Evolutionary conservation across 1,140 invertebrate species (phyloP), one percentile per base, ranked within the genome.

Genomic region (Drosophila trapezifrons): DNA sequence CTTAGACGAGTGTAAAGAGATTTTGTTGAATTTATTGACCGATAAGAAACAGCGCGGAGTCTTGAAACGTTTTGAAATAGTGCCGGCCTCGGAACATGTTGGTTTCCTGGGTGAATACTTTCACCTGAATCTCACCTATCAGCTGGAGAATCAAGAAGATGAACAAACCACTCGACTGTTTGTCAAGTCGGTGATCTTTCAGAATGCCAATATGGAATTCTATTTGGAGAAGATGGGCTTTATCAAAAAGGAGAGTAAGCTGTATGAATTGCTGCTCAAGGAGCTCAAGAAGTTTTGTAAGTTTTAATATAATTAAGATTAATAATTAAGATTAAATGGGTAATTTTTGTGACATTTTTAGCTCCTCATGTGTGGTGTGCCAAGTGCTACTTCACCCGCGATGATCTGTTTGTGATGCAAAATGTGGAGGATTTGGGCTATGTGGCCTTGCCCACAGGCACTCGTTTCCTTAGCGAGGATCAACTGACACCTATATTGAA

Each of bases 391-490:
- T 81, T 85, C 9, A 64, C 71, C 0, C 92, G 92, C 3, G 37
- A 87, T 0, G 86, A 93, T 76, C 45, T 92, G 20, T 80, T 93
- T 43, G 86, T 93, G 0, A 89, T 93, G 62, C 92, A 93, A 63
- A 93, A 93, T 32, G 71, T 93, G 4, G 57, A 73, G 5, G 56
- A 65, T 1, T 45, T 84, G 38, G 92, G 91, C 0, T 93, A 93
- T 45, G 76, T 75, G 1, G 71, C 90, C 4, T 20, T 90, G 15
- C 49, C 79, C 0, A 0, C 62, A 1, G 47, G 55, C 0, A 75
- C 77, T 2, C 56, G 57, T 0, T 87, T 85, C 7, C 65, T 81
- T 4, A 91, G 65, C 47, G 59, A 92, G 5, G 70, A 89, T 13
- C 74, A 93, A 8, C 42, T 92, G 17, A 54, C 15, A 2, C 78